These are phyloP conservation scores for Diorhabda elongata DNA, from an alignment of 1,140 invertebrate genomes.

Conservation along the genomic window DNA sequence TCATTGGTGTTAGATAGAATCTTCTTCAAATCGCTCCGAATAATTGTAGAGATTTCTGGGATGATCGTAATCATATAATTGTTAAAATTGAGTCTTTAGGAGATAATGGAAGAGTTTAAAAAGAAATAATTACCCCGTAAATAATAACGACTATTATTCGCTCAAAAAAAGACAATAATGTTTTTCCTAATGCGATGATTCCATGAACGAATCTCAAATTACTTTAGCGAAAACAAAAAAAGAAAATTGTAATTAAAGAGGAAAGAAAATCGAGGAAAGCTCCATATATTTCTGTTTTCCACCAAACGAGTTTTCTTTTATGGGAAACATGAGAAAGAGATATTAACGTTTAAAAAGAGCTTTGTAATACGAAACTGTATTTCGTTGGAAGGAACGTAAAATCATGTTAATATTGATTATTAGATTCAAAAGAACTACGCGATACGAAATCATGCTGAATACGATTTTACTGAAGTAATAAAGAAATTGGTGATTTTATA, in stretches of 20 bases:
- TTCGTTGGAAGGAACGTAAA: no score
- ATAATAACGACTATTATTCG: not conserved
- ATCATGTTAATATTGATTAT: no score
- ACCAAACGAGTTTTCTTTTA: not conserved
- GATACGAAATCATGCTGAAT: no score
- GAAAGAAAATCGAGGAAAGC: not conserved
- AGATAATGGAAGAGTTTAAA: not conserved
- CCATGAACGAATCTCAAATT: conserved; percentile 2
- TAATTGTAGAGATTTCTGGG: no score
- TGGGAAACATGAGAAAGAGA: not conserved
- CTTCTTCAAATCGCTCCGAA: no score
- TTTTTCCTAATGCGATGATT: conserved; percentile 2
- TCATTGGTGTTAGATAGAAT: no score
- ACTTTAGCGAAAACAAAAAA: not conserved
- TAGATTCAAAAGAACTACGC: no score
- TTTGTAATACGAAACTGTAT: not conserved
- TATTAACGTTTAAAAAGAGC: not conserved
- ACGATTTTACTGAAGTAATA: no score
- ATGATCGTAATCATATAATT: no score
- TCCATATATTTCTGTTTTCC: not conserved
- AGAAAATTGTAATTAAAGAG: not conserved
- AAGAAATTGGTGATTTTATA: no score
- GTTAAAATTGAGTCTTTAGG: no score
- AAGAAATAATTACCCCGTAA: not conserved
- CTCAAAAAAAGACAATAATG: not conserved